Base-by-base conservation (phyloP, 1,140 invertebrate genomes). In the Macrocentrus cingulum region DNA sequence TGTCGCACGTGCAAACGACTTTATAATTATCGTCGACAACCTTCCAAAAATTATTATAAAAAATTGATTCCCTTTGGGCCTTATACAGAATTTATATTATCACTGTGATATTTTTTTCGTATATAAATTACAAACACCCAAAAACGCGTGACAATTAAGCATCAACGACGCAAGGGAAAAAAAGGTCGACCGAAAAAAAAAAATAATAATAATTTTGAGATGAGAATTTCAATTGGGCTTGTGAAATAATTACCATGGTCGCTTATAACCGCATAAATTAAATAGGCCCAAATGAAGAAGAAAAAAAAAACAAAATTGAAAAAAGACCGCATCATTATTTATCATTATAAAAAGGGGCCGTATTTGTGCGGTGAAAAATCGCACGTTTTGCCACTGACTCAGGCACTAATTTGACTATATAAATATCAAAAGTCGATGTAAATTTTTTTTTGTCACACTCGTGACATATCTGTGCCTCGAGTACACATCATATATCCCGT, bases 221-320 rank as follows among this genome's bases (percentile, higher is more conserved):
- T 49, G 29, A 48, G 54, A 56, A 56, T 56, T 48, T 48, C 45
- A 56, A 56, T 56, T 37, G 45, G 23, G 34, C n/a, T 49, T 56
- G 54, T 25, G 54, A 49, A 56, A 56, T 48, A 48, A 56, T 49
- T 49, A 48, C 20, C 18, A 9, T 29, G 45, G 32, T 13, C 29
- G 45, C 44, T 49, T 56, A 29, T 29, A 56, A 56, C 45, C 45
- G 15, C 54, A 56, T 56, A 56, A 56, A 56, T 56, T 49, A 48
- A n/a, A 52, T 9, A 25, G n/a, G n/a, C n/a, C n/a, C 19, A 20
- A 6, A 37, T 18, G 13, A 19, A 18, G 9, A 18, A 39, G 36
- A 13, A 15, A n/a, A 20, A 11, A 25, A 5, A 25, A 4, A 42
- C 16, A 37, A n/a, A 23, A 22, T 5, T 44, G 3, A 32, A 56